These are phyloP conservation scores for Colossoma macropomum DNA, from an alignment of 2,113 vertebrate species.

Conservation along the genomic window DNA sequence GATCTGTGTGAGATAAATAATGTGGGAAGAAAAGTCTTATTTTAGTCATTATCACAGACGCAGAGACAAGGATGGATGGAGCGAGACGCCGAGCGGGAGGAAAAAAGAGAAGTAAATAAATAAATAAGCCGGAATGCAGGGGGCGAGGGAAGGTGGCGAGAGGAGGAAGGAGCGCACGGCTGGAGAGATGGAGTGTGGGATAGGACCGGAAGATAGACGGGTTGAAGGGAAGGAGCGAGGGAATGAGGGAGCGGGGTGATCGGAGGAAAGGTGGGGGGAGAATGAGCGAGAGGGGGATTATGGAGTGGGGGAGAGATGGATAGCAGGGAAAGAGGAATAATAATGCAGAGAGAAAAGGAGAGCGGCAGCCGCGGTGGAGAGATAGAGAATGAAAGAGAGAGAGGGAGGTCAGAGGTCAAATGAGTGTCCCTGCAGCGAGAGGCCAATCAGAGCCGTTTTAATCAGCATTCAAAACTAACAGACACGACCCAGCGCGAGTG, in stretches of 20 bases:
- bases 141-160: conserved; percentile 1
- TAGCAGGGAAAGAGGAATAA: conserved; percentile 67
- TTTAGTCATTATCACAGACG: conserved; percentile 60
- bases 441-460: conserved; percentile 79
- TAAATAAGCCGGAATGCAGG: conserved; percentile 3
- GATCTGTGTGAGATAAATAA: conserved; percentile 68
- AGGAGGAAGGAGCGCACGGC: conserved; percentile 37
- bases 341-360: conserved; percentile 70
- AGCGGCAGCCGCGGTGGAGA: conserved; percentile 39
- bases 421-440: conserved; percentile 71
- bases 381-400: conserved; percentile 41
- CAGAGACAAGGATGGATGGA: conserved; percentile 42
- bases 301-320: conserved; percentile 70
- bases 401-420: conserved; percentile 75
- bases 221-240: conserved; percentile 23
- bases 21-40: conserved; percentile 62
- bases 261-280: conserved; percentile 19
- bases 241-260: conserved; percentile 51
- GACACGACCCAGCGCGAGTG: conserved; percentile 52
- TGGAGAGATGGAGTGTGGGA: conserved; percentile 16
- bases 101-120: conserved; percentile 12
- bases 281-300: conserved; percentile 54
- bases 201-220: conserved; percentile 48
- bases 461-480: conserved; percentile 71
- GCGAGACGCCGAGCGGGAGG: background rate